These are phyloP conservation scores for Platycercus adscitus DNA, from an alignment of 2,113 vertebrate genomes.

Conservation along the genomic window DNA sequence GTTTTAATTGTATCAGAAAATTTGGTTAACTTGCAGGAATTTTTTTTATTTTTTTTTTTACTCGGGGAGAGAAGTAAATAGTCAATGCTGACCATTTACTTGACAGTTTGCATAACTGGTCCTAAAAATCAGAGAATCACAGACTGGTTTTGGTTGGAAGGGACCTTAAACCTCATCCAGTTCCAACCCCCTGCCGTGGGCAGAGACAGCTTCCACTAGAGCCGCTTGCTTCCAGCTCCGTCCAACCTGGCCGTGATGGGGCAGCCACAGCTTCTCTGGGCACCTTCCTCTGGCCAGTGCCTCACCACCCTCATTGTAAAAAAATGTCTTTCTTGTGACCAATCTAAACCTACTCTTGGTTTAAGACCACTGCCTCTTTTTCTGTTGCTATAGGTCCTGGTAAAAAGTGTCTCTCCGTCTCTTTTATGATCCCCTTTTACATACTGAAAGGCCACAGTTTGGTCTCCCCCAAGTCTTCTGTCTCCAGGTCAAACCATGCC, in stretches of 20 bases:
- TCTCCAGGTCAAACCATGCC: background rate
- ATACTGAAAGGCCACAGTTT: background rate
- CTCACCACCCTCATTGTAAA: background rate
- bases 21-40: background rate
- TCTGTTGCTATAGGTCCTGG: background rate
- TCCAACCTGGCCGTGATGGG: background rate
- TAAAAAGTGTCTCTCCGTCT: background rate
- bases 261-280: background rate
- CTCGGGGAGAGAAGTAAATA: background rate
- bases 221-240: background rate
- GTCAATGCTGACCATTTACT: background rate
- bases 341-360: no score
- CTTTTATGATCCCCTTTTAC: background rate
- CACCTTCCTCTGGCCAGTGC: background rate
- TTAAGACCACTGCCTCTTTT: background rate
- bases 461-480: background rate
- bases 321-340: background rate
- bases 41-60: background rate
- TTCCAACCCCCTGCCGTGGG: background rate
- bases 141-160: background rate
- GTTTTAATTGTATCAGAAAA: background rate
- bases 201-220: background rate
- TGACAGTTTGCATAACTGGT: background rate
- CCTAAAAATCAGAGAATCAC: background rate
- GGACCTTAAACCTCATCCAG: background rate